Percentiles rank a stretch among this genome's conserved stretches.
Evolutionary conservation across 2,888 invertebrate species (phyloP).

Genomic region (Rambutsinella grinnellia): DNA sequence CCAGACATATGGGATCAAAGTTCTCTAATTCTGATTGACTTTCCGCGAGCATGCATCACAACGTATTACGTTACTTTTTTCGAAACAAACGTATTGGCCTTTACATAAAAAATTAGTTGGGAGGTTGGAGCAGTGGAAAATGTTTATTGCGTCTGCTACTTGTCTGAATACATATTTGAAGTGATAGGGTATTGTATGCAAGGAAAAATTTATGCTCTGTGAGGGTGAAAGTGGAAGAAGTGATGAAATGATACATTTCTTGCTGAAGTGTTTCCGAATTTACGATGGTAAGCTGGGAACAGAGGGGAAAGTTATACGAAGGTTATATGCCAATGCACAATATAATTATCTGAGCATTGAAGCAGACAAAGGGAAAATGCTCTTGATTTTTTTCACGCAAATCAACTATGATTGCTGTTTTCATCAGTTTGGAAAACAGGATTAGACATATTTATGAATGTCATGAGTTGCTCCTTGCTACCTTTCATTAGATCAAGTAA

Average conservation of each 20-base stretch:
- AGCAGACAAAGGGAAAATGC: neutral
- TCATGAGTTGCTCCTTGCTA: no score
- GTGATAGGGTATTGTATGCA: neutral
- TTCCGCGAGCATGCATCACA: constrained; percentile 26
- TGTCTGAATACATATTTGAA: neutral
- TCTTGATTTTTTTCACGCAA: constrained; percentile 11
- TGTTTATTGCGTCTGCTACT: neutral
- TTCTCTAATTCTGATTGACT: constrained; percentile 51
- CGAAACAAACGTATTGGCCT: neutral
- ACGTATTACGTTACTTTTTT: constrained; percentile 4
- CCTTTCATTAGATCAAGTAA: no score
- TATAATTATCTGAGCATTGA: neutral
- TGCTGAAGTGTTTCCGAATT: constrained; percentile 22
- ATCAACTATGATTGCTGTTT: constrained; percentile 23
- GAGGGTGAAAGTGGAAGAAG: neutral
- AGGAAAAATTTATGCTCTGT: neutral
- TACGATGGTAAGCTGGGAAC: constrained; percentile 7
- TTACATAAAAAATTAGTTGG: neutral
- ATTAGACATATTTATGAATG: constrained; percentile 41
- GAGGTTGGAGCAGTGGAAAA: neutral
- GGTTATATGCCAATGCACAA: neutral
- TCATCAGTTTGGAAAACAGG: constrained; percentile 29
- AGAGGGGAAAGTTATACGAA: constrained; percentile 15
- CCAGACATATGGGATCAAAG: constrained; percentile 42
- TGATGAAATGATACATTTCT: constrained; percentile 35